A percentile compares a stretch with the other conserved stretches of the same genome.
These are phyloP conservation scores for Cassiopea andromeda DNA, from an alignment of 30 jellyfish, hydroid and myxozoan genomes.

Conservation along the genomic window DNA sequence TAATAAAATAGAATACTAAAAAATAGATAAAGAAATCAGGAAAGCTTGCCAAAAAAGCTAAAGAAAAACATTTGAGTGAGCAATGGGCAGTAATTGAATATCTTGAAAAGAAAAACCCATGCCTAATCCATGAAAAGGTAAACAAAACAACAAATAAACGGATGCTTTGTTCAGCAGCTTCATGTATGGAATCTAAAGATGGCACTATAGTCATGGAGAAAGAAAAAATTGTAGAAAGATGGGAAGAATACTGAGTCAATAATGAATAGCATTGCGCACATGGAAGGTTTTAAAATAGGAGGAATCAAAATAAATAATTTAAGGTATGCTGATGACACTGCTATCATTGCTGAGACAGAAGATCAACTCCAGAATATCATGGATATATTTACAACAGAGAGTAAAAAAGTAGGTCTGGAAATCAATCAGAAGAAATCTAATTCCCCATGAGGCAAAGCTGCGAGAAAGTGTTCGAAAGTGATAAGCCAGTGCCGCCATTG, in stretches of 20 bases:
- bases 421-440: slow-evolving; percentile 5
- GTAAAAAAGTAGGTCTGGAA: too few species aligned
- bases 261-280: background rate
- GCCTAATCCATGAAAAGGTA: background rate
- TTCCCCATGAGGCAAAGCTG: background rate
- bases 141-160: slow-evolving; percentile 4
- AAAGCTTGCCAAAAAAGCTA: background rate
- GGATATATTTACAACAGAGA: too few species aligned
- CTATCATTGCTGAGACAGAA: background rate
- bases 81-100: background rate
- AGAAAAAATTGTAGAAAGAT: slow-evolving; percentile 36
- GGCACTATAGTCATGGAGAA: slow-evolving; percentile 30
- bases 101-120: background rate
- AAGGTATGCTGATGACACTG: slow-evolving; percentile 59
- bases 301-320: slow-evolving; percentile 21
- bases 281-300: slow-evolving; percentile 29
- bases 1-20: background rate
- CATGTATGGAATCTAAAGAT: background rate
- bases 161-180: slow-evolving; percentile 13
- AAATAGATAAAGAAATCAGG: too few species aligned
- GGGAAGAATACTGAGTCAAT: slow-evolving; percentile 3
- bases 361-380: too few species aligned
- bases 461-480: background rate
- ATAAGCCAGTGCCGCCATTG: too few species aligned
- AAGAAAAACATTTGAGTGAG: background rate